Conservation (phyloP, 1,140 invertebrate species). For the Heliothis virescens region DNA sequence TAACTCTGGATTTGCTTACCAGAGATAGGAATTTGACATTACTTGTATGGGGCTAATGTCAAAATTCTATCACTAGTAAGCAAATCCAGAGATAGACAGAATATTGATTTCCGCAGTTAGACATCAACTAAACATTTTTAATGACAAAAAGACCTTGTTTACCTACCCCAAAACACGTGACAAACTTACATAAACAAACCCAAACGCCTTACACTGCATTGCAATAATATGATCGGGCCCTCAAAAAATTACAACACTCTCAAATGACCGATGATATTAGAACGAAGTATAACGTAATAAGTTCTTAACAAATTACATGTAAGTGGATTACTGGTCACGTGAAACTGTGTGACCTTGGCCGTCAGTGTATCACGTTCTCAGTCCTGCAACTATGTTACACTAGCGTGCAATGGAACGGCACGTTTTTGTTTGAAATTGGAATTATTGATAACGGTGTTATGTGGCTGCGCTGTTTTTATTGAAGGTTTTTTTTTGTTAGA, state of each 20-base stretch:
- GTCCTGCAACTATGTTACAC: constrained; percentile 41
- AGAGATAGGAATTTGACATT: no score
- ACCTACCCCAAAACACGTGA: no score
- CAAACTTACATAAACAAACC: neutral
- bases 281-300: constrained; percentile 5
- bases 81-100: no score
- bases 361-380: constrained; percentile 40
- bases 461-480: neutral
- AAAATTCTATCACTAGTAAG: no score
- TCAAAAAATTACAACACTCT: neutral
- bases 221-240: neutral
- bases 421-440: constrained; percentile 19
- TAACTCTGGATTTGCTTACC: no score
- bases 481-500: constrained; percentile 1
- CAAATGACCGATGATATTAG: neutral
- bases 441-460: constrained; percentile 20
- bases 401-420: constrained; percentile 22
- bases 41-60: no score
- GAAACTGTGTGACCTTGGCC: constrained; percentile 36
- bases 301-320: constrained; percentile 16
- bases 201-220: neutral
- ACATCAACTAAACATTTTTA: no score
- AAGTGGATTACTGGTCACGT: constrained; percentile 42
- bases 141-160: no score
- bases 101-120: no score